Percentiles rank a stretch among this genome's conserved stretches.
These are phyloP conservation scores for Chlorops oryzae DNA, from an alignment of 1,140 invertebrate species.

Conservation along the genomic window DNA sequence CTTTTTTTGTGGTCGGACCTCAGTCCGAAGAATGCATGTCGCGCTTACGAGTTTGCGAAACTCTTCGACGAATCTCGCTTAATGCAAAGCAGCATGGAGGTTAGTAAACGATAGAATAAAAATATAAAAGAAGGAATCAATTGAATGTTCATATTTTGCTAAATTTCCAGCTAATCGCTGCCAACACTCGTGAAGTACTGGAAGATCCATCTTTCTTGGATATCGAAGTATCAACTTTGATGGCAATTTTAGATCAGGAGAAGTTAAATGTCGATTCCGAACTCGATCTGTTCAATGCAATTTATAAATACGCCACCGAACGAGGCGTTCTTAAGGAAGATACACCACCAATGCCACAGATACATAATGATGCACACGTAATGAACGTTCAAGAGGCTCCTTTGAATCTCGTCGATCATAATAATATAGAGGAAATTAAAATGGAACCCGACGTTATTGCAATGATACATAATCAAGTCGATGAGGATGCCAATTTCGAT, in stretches of 20 bases:
- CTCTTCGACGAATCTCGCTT: conserved; percentile 74
- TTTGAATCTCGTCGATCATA: conserved; percentile 7
- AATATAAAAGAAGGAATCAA: no score
- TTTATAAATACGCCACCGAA: conserved; percentile 59
- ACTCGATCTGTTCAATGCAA: conserved; percentile 66
- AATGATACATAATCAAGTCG: conserved; percentile 37
- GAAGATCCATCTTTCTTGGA: conserved; percentile 69
- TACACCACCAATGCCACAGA: no score
- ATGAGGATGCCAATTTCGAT: conserved; percentile 12
- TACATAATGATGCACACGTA: no score
- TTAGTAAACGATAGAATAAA: no score
- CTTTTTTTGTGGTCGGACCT: conserved; percentile 73
- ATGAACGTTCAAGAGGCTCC: background rate
- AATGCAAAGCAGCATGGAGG: conserved; percentile 72
- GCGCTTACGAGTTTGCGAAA: conserved; percentile 78
- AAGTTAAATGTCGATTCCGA: conserved; percentile 66
- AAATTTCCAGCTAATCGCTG: conserved; percentile 60
- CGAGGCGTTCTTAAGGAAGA: conserved; percentile 36
- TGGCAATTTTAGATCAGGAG: conserved; percentile 67
- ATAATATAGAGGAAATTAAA: conserved; percentile 39
- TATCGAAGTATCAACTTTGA: conserved; percentile 64
- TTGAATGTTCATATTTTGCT: no score
- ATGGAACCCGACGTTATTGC: conserved; percentile 43
- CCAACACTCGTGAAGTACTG: conserved; percentile 68
- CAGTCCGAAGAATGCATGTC: conserved; percentile 69